Evolutionary conservation across 2,888 invertebrate species (phyloP).

Genomic region (Eumacrocentrus americanus): DNA sequence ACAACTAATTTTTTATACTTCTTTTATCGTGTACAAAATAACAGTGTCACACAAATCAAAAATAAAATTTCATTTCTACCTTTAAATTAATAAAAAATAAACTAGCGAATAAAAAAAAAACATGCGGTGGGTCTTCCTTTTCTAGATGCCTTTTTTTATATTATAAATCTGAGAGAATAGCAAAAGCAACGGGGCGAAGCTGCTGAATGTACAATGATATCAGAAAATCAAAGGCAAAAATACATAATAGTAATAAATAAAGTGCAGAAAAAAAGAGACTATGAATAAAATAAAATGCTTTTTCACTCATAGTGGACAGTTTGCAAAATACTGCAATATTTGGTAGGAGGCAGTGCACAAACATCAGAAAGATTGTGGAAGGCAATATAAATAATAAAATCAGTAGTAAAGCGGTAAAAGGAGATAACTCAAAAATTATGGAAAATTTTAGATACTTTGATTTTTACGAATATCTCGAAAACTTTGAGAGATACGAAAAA

Average conservation of each 20-base stretch:
- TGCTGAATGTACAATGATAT: neutral
- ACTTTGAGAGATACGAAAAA: neutral
- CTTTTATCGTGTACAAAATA: slow-evolving; percentile 24
- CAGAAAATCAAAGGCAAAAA: neutral
- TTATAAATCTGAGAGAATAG: too few relatives aligned
- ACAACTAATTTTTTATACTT: slow-evolving; percentile 31
- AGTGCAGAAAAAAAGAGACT: neutral
- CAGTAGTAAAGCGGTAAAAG: slow-evolving; percentile 9
- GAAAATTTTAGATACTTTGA: too few relatives aligned
- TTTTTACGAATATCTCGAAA: slow-evolving; percentile 1
- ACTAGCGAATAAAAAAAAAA: neutral
- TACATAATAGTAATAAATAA: neutral
- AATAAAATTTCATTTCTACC: slow-evolving; percentile 26
- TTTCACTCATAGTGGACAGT: slow-evolving; percentile 22
- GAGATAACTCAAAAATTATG: slow-evolving; percentile 24
- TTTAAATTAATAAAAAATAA: neutral
- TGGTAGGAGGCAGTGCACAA: slow-evolving; percentile 46
- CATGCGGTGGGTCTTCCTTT: slow-evolving; percentile 6
- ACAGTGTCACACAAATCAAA: slow-evolving; percentile 16
- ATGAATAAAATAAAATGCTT: slow-evolving; percentile 26
- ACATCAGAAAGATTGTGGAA: slow-evolving; percentile 32
- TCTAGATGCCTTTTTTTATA: too few relatives aligned
- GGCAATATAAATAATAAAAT: slow-evolving; percentile 18
- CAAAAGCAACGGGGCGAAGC: neutral
- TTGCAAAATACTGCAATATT: slow-evolving; percentile 44